These are phyloP conservation scores for Oriolus oriolus DNA, from an alignment of 2,113 vertebrate genomes.

Conservation along the genomic window DNA sequence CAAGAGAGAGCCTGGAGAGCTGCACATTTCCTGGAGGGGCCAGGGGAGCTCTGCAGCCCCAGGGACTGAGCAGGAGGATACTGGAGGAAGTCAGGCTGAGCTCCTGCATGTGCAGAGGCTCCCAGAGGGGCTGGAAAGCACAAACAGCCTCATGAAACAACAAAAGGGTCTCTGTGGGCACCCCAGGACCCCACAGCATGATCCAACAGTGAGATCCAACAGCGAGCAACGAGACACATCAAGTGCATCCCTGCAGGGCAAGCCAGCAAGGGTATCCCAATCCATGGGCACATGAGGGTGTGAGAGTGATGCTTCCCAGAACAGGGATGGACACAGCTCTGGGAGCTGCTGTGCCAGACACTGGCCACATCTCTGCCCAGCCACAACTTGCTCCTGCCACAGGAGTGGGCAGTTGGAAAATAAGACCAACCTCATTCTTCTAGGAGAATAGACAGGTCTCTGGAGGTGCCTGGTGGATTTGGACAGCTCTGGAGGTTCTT, in stretches of 20 bases:
- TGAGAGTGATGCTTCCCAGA: neutral
- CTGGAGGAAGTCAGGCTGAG: neutral
- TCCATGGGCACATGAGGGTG: accelerated
- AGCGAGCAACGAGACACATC: neutral
- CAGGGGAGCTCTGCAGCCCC: neutral
- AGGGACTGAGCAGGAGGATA: neutral
- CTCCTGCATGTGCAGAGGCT: neutral
- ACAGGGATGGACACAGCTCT: neutral
- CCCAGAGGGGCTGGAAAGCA: neutral
- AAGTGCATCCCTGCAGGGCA: accelerated
- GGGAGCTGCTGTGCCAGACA: neutral
- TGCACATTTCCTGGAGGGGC: accelerated
- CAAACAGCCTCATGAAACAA: neutral
- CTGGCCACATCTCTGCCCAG: neutral
- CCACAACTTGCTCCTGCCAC: neutral
- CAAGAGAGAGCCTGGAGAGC: neutral
- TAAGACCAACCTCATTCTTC: accelerated
- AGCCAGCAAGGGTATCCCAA: neutral
- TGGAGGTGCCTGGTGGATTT: neutral
- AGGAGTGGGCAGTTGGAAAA: neutral
- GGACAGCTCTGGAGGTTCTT: neutral
- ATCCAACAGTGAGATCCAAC: neutral
- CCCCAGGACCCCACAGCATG: accelerated
- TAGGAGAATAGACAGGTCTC: neutral
- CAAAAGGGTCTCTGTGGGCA: neutral